Evolutionary conservation across 2,113 vertebrate species (phyloP), one percentile per base, ranked within the genome.

Genomic region (Formicarius rufipectus): DNA sequence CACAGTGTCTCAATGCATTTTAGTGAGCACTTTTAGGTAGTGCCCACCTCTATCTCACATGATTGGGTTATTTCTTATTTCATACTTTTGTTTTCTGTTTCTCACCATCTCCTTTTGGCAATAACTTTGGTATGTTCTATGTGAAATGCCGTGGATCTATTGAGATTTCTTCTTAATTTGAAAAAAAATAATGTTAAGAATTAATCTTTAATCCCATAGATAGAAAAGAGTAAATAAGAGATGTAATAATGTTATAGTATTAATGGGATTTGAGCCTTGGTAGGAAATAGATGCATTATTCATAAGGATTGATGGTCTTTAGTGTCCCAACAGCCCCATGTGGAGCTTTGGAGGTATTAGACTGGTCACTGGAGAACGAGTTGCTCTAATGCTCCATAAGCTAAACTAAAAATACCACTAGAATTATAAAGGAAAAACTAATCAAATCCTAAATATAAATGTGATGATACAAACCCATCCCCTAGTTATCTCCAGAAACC

Each of bases 231-330:
- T 93, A 96, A 95, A 97, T 93, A 95, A 69, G 78, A 95, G 80
- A 89, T 84, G 49, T 87, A 93, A 95, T 94, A 96, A 96, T 78
- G 80, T 84, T 95, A 91, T 79, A 94, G 66, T 66, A 93, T 94
- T 96, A 96, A 97, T 91, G 78, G 77, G 84, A 94, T 96, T 93
- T 96, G 63, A 87, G 77, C 71, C 77, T 94, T 77, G 49, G 77
- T 87, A 89, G 89, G 93, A 97, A 95, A 95, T 49, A 91, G 53
- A 91, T 97, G 81, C 87, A 97, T 96, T 96, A 95, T 97, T 97
- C 96, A 96, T 96, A 85, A 85, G 89, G 89, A 89, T 23, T 93
- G 93, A 79, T 94, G 84, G 81, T 95, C 84, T 95, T 95, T 84
- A 82, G 84, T 97, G 89, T 93, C 89, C 95, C 89, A 95, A 68